Base-by-base conservation (phyloP, 2,888 invertebrate genomes). In the Mesorhabditis belari region DNA sequence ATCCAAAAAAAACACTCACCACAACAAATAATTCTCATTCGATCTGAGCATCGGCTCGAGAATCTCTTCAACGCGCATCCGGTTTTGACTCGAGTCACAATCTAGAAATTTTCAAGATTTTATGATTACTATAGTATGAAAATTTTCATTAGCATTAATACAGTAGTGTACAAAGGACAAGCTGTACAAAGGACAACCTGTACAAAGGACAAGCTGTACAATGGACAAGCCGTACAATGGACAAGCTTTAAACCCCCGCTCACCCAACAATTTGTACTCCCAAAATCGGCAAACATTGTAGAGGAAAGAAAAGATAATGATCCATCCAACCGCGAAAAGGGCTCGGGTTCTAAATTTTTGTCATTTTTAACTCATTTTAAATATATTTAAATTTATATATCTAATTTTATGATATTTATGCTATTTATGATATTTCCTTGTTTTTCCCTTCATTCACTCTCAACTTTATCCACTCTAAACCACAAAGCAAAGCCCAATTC, bases 281-380 rank as follows among this genome's bases (percentile, higher is more conserved):
- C 79, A 79, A 61, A 79, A 79, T 4, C 79, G 64, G 9, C 76
- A 70, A 49, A 76, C 62, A 62, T 79, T 79, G 67, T 79, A 79
- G 25, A 67, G 72, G n/a, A 77, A 62, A 26, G 76, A 70, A 63
- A 79, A 76, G n/a, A 70, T 17, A 17, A 77, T 58, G 4, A 76
- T 76, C 26, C 66, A 57, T 3, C 57, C 62, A 25, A 76, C 70
- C 5, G 76, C 74, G 49, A 70, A n/a, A 4, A 75, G 58, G 25
- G 79, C 78, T 12, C 77, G 64, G 26, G 64, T 66, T 28, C 70
- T 67, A 49, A 52, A 66, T 24, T 49, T 24, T 24, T 49, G 4
- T 24, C 49, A 5, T 3, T 26, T 24, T 4, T 12, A 35, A 17
- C 17, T 17, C 17, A 17, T 12, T 12, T 35, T 17, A 35, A 35